Evolutionary conservation across 1,140 invertebrate species (phyloP).

Genomic region (Carposina sasakii): DNA sequence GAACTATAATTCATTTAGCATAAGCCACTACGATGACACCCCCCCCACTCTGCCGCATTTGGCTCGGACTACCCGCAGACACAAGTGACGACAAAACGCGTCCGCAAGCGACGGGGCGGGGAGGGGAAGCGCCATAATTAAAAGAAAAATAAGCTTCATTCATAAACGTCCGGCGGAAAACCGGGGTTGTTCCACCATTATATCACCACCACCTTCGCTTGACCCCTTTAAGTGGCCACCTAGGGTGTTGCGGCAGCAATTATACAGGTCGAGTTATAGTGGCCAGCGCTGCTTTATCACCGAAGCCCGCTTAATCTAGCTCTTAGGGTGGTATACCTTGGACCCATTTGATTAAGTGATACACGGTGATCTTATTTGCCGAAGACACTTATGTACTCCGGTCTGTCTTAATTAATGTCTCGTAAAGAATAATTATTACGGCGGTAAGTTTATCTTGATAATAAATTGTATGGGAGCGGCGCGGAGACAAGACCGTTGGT

Average conservation of each 20-base stretch:
- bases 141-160: constrained; percentile 70
- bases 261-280: constrained; percentile 28
- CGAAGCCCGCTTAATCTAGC: constrained; percentile 62
- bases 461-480: too few species aligned
- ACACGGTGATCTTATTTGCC: constrained; percentile 49
- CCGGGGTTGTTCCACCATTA: constrained; percentile 53
- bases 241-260: constrained; percentile 10
- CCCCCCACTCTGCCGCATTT: too few species aligned
- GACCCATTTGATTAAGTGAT: constrained; percentile 62
- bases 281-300: constrained; percentile 54
- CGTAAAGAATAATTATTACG: constrained; percentile 43
- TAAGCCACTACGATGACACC: too few species aligned
- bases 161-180: constrained; percentile 63
- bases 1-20: too few species aligned
- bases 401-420: constrained; percentile 44
- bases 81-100: constrained; percentile 38
- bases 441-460: too few species aligned
- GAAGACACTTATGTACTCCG: constrained; percentile 52
- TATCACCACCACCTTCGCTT: constrained; percentile 33
- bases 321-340: constrained; percentile 47
- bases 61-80: too few species aligned
- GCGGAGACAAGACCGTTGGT: too few species aligned
- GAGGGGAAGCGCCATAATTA: constrained; percentile 65
- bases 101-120: constrained; percentile 35
- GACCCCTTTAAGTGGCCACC: constrained; percentile 31